These are phyloP conservation scores for Chloropsis cyanopogon DNA, from an alignment of 2,113 vertebrate genomes.

Conservation along the genomic window DNA sequence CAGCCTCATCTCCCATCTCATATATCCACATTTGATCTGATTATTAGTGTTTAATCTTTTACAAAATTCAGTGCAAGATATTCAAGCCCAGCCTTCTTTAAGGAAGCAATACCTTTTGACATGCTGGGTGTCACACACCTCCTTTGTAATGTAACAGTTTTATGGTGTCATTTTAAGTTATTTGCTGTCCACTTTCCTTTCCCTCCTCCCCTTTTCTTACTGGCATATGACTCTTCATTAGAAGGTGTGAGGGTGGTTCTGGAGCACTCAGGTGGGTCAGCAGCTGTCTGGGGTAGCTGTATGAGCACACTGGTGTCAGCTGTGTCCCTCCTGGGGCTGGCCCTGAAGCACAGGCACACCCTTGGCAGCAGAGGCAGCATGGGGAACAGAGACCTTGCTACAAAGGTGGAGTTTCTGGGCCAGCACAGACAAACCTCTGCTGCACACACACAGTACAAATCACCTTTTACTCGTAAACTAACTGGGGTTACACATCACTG, in stretches of 20 bases:
- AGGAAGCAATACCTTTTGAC: background rate
- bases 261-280: background rate
- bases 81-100: conserved; percentile 6
- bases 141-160: background rate
- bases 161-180: background rate
- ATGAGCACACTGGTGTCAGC: background rate
- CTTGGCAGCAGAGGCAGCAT: background rate
- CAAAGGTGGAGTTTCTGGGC: background rate
- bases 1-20: conserved; percentile 28
- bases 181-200: background rate
- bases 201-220: background rate
- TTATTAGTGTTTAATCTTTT: conserved; percentile 48
- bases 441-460: background rate
- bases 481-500: background rate
- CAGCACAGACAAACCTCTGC: background rate
- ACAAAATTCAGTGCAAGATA: background rate
- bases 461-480: background rate
- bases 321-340: background rate
- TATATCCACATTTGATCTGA: conserved; percentile 37
- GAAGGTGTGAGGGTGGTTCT: background rate
- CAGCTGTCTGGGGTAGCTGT: background rate
- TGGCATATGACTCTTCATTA: background rate
- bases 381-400: background rate
- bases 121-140: background rate
- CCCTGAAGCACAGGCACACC: background rate